A percentile compares a stretch with the other conserved stretches of the same genome.
Conservation (phyloP, 2,888 invertebrate genomes). For the Spialia ferax region DNA sequence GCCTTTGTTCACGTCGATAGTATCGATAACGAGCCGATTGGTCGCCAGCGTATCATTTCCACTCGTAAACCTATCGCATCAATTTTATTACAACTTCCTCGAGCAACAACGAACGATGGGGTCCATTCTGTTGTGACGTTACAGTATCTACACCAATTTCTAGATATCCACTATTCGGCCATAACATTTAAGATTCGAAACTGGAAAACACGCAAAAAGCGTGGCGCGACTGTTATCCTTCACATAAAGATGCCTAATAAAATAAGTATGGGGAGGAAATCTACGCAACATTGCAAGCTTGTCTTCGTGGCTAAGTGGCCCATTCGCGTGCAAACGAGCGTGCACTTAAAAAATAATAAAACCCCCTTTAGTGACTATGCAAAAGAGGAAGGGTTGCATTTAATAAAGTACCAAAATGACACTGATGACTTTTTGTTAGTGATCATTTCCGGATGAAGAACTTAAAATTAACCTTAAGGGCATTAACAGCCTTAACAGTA, state of each 20-base stretch:
- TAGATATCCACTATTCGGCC: constrained; percentile 7
- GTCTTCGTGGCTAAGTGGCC: constrained; percentile 86
- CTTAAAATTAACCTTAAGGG: too few relatives aligned
- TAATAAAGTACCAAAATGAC: constrained; percentile 42
- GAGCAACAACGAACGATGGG: constrained; percentile 32
- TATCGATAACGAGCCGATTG: constrained; percentile 64
- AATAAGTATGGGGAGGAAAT: constrained; percentile 70
- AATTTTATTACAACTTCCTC: constrained; percentile 59
- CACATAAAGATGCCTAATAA: constrained; percentile 77
- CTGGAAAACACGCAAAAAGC: constrained; percentile 78
- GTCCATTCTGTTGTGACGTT: constrained; percentile 35
- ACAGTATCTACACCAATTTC: constrained; percentile 44
- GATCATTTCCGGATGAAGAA: neutral
- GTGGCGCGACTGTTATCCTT: constrained; percentile 79
- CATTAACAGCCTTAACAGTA: too few relatives aligned
- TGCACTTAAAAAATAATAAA: constrained; percentile 85
- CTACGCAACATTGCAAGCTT: constrained; percentile 64
- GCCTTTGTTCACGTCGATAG: constrained; percentile 49
- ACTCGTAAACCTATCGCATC: constrained; percentile 63
- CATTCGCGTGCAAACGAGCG: constrained; percentile 87
- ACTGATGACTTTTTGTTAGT: neutral
- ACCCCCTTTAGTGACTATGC: constrained; percentile 74
- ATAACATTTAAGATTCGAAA: constrained; percentile 56
- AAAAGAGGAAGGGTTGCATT: constrained; percentile 47
- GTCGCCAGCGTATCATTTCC: constrained; percentile 55